Conservation (phyloP, 2,113 vertebrate species). For the Tonatia bakeri region DNA sequence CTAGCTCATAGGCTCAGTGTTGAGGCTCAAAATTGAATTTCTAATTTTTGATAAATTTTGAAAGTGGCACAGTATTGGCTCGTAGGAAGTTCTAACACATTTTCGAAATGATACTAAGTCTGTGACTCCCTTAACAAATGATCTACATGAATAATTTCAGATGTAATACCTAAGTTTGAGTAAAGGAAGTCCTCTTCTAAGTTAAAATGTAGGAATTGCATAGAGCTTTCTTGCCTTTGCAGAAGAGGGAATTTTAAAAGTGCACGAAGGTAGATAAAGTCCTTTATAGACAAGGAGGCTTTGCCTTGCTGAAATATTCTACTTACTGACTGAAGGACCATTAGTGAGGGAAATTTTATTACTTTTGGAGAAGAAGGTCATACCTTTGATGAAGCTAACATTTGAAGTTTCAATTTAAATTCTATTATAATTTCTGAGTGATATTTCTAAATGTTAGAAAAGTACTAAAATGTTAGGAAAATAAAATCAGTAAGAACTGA, state of each 20-base stretch:
- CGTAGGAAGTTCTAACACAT: not conserved
- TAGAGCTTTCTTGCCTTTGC: not conserved
- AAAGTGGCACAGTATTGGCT: not conserved
- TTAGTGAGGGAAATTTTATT: not conserved
- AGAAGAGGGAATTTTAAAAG: not conserved
- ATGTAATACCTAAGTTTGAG: not conserved
- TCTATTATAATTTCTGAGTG: not conserved
- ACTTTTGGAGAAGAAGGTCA: not conserved
- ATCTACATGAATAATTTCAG: not conserved
- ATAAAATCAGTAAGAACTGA: not conserved
- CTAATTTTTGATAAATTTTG: not conserved
- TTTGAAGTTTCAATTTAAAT: conserved; percentile 14
- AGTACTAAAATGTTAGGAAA: not conserved
- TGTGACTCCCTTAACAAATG: not conserved
- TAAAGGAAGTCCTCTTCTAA: not conserved
- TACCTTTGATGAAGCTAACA: not conserved
- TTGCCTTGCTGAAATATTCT: not conserved
- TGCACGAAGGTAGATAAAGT: not conserved
- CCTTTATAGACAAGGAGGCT: not conserved
- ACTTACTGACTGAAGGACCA: not conserved
- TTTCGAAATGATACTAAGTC: not conserved
- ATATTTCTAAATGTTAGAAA: not conserved
- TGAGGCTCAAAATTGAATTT: not conserved
- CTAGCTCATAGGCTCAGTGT: not conserved
- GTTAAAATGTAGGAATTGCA: not conserved